Evolutionary conservation across 2,888 invertebrate genomes (phyloP).

Genomic region (Lepidocyrtoides sp.): DNA sequence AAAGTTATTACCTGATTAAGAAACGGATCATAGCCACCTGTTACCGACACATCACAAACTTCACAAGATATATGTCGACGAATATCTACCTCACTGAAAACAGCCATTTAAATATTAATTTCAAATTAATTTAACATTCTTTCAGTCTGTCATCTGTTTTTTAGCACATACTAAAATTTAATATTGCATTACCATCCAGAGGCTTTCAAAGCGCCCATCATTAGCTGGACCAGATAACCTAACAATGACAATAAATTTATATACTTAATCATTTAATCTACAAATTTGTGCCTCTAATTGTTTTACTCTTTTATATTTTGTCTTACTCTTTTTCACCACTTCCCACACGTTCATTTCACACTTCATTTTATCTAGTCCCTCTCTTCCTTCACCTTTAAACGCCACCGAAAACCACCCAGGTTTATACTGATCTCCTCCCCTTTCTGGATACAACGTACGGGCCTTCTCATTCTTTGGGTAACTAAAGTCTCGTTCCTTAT

Average conservation of each 20-base stretch:
- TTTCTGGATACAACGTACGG: conserved; percentile 92
- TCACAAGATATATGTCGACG: conserved; percentile 97
- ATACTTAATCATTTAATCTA: background rate
- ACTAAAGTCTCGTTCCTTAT: conserved; percentile 86
- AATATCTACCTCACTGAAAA: conserved; percentile 92
- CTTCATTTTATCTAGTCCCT: conserved; percentile 91
- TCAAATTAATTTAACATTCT: no score
- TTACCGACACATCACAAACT: conserved; percentile 93
- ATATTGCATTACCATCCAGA: conserved; percentile 90
- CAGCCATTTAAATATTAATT: no score
- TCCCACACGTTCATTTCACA: conserved; percentile 94
- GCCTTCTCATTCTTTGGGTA: conserved; percentile 73
- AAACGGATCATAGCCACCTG: conserved; percentile 96
- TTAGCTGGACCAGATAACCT: conserved; percentile 93
- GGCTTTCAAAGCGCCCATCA: conserved; percentile 94
- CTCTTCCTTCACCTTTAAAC: conserved; percentile 90
- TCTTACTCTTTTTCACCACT: conserved; percentile 91
- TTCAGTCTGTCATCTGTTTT: no score
- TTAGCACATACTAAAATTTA: conserved; percentile 23
- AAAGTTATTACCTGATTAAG: conserved; percentile 91
- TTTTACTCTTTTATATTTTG: no score
- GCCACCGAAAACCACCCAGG: conserved; percentile 89
- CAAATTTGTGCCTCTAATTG: background rate
- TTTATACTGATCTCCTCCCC: conserved; percentile 89
- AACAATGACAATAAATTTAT: conserved; percentile 78